These are phyloP conservation scores for Hoplostethus atlanticus DNA, from an alignment of 2,797 vertebrate genomes.

Conservation along the genomic window DNA sequence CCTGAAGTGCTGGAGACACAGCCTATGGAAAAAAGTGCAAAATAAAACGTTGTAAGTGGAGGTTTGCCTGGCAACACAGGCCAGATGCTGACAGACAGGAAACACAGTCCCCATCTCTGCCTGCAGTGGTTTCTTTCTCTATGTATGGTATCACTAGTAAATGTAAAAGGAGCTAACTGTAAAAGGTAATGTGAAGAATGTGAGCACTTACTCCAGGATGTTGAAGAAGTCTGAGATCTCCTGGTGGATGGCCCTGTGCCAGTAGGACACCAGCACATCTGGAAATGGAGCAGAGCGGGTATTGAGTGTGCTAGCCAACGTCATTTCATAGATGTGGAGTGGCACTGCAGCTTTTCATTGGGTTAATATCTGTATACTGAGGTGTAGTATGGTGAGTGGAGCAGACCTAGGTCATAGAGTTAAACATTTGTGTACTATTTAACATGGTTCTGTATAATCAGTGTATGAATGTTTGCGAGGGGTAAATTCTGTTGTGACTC, in stretches of 20 bases:
- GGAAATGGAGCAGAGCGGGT: constrained; percentile 48
- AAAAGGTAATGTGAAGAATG: constrained; percentile 4
- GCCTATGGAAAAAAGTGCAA: constrained; percentile 80
- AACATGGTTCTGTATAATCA: not conserved
- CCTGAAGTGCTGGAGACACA: constrained; percentile 98
- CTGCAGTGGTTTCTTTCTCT: constrained; percentile 8
- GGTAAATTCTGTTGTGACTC: constrained; percentile 38
- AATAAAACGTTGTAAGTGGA: not conserved
- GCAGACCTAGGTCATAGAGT: too few species aligned
- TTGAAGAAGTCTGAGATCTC: constrained; percentile 99
- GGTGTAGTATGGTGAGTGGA: too few species aligned
- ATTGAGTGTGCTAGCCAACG: not conserved
- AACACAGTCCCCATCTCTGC: constrained; percentile 35
- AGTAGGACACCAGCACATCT: constrained; percentile 97
- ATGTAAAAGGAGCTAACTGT: constrained; percentile 6
- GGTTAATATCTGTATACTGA: not conserved
- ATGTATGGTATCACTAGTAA: constrained; percentile 18
- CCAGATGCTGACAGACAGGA: constrained; percentile 65
- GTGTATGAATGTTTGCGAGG: not conserved
- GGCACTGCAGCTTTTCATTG: not conserved
- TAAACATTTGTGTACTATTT: not conserved
- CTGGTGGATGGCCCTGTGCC: constrained; percentile 94
- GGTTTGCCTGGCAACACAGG: constrained; percentile 19
- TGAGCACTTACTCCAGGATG: constrained; percentile 96
- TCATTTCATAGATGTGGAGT: not conserved